Evolutionary conservation across 2,113 vertebrate genomes (phyloP), one percentile per base, ranked within the genome.

Genomic region (Plotosus lineatus): DNA sequence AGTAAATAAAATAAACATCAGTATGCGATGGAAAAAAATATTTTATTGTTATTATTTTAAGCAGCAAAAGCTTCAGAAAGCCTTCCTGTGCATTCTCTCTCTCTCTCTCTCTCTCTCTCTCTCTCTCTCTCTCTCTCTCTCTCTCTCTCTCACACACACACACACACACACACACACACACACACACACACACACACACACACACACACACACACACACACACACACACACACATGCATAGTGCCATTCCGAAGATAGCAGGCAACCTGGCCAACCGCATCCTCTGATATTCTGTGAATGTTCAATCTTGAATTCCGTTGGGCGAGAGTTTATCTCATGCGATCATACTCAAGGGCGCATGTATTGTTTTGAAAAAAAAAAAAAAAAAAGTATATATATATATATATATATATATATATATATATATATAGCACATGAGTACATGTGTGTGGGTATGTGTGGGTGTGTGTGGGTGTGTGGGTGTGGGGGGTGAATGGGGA

Each of bases 211-310:
- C n/a, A 26, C 4, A 75, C 58, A 78, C 65, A 66, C 31, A 26
- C 4, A 33, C 7, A 61, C 40, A 60, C 74, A 58, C 80, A 69
- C 83, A 85, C 69, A 75, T 1, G 7, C 82, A 82, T 63, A 63
- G 63, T 36, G 40, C 76, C 78, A 85, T 21, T 23, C 48, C 21
- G 28, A 66, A 38, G 80, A 82, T 78, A 81, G 68, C 79, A 78
- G 81, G 66, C 58, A 79, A 78, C 84, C 82, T 83, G 85, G 82
- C 83, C 78, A 85, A 83, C 85, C 78, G 82, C 85, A 85, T 86
- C 82, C 83, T 85, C 73, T 81, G 79, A 84, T 76, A 83, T 86
- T 88, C 80, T 50, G 60, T 65, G 82, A 83, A 82, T 56, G 77
- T 81, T 83, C 10, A 68, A 58, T 69, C 69, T 85, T 79, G 74